phyloP scores from a whole-genome alignment of 2,113 vertebrate genomes.

The Neolamprologus devosi region DNA sequence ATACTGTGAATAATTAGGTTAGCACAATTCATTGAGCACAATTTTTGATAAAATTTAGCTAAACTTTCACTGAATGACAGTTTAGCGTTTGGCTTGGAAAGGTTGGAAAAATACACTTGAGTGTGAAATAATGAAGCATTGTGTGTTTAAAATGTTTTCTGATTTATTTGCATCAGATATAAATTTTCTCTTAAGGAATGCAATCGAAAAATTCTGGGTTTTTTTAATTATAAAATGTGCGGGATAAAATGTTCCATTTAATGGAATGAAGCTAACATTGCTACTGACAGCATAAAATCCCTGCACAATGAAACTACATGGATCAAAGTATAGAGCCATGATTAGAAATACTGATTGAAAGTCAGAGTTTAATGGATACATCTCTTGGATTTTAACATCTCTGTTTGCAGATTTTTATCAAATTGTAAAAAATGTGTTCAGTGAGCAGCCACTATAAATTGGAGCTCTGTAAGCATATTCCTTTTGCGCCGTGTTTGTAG shows the following conservation, averaged over 20 bases:
- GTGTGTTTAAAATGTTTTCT: not conserved
- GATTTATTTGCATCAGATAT: not conserved
- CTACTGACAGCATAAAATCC: not conserved
- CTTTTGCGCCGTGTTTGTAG: conserved; percentile 51
- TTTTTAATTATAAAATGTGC: not conserved
- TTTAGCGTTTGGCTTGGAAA: not conserved
- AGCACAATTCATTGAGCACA: not conserved
- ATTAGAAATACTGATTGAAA: not conserved
- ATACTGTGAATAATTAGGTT: not conserved
- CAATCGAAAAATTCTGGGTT: fast-evolving
- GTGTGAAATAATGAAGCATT: not conserved
- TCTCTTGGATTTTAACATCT: not conserved
- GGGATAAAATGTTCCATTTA: not conserved
- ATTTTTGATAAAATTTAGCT: not conserved
- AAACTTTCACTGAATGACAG: not conserved
- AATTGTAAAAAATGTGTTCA: conserved; percentile 33
- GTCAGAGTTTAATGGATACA: not conserved
- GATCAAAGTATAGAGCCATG: not conserved
- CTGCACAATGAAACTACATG: not conserved
- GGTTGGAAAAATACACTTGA: not conserved
- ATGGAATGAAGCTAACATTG: not conserved
- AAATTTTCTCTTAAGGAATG: not conserved
- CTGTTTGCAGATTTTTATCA: not conserved
- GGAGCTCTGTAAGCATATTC: conserved; percentile 43
- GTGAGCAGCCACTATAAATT: conserved; percentile 1